phyloP scores from a whole-genome alignment of 2,888 invertebrate species.

The Crepidodera aurea region DNA sequence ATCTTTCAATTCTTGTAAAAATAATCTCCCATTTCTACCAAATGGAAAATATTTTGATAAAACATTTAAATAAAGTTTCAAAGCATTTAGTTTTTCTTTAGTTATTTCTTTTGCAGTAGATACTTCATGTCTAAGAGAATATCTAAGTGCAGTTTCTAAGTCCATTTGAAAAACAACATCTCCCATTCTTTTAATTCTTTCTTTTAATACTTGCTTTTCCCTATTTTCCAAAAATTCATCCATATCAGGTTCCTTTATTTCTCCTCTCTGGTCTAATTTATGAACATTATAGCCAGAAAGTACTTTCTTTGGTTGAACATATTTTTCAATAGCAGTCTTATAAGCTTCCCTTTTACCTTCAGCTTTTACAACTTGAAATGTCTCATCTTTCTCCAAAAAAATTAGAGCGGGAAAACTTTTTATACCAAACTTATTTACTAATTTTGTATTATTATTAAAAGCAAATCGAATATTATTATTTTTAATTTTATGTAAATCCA shows the following conservation, averaged over 20 bases:
- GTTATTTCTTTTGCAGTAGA: constrained; percentile 72
- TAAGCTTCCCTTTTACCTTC: constrained; percentile 45
- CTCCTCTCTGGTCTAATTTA: constrained; percentile 3
- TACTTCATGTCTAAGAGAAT: constrained; percentile 85
- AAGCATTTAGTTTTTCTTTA: constrained; percentile 75
- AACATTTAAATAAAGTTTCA: constrained; percentile 77
- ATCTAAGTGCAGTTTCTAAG: constrained; percentile 80
- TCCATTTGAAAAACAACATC: constrained; percentile 85
- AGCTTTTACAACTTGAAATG: constrained; percentile 32
- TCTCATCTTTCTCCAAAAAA: constrained; percentile 58
- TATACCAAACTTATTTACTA: constrained; percentile 63
- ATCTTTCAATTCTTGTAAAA: constrained; percentile 69
- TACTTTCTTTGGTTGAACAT: constrained; percentile 58
- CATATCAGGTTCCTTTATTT: constrained; percentile 53
- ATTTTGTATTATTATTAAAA: constrained; percentile 62
- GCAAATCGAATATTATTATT: constrained; percentile 69
- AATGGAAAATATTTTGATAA: constrained; percentile 83
- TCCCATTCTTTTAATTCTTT: constrained; percentile 58
- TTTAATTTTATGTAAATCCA: constrained; percentile 70
- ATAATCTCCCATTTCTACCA: constrained; percentile 70
- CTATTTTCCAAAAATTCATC: constrained; percentile 51
- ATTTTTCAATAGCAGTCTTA: constrained; percentile 64
- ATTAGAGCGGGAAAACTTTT: constrained; percentile 66
- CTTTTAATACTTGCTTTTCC: constrained; percentile 54
- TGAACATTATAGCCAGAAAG: constrained; percentile 58